These are phyloP conservation scores for Aphis gossypii DNA, from an alignment of 1,140 invertebrate species.

Conservation along the genomic window DNA sequence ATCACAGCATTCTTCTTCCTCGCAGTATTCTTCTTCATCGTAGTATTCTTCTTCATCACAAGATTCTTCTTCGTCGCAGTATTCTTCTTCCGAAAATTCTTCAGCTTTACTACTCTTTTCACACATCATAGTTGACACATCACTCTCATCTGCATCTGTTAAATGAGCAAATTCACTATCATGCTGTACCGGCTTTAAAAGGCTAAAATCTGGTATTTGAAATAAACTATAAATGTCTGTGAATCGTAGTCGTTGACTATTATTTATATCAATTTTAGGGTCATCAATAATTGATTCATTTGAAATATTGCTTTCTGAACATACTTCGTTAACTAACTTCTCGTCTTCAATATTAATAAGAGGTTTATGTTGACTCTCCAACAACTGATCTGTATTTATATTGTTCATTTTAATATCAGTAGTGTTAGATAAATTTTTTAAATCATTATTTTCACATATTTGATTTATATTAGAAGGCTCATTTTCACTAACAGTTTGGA, in stretches of 20 bases:
- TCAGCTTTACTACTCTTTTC: neutral
- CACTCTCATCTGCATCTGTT: neutral
- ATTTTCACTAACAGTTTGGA: neutral
- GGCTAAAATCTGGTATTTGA: constrained; percentile 35
- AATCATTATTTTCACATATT: neutral
- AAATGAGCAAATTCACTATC: neutral
- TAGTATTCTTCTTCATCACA: neutral
- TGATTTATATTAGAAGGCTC: neutral
- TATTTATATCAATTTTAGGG: neutral
- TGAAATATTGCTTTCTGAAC: neutral
- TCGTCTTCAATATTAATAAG: neutral
- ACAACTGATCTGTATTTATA: neutral
- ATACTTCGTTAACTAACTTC: neutral
- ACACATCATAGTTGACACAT: neutral
- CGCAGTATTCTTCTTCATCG: neutral
- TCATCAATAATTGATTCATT: neutral
- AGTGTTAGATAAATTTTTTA: neutral
- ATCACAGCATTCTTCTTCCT: neutral
- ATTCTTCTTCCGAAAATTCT: neutral
- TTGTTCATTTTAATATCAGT: neutral
- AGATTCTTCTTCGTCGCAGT: neutral
- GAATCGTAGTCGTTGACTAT: neutral
- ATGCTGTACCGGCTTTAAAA: neutral
- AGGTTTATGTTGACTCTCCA: neutral
- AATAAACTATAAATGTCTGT: constrained; percentile 42